Evolutionary conservation across 2,113 vertebrate genomes (phyloP).

Genomic region (Sinocyclocheilus anshuiensis): DNA sequence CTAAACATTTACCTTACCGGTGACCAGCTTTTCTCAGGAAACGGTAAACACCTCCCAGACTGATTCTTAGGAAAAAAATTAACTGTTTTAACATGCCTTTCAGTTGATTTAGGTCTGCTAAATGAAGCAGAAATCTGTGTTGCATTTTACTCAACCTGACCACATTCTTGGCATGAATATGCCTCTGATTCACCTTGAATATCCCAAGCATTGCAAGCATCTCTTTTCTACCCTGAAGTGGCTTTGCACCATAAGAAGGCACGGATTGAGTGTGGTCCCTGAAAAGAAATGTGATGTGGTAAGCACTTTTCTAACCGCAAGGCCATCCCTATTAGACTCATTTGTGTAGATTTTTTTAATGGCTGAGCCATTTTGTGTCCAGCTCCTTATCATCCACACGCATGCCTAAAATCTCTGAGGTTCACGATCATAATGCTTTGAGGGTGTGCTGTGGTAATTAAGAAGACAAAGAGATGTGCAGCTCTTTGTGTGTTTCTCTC

Average conservation of each 20-base stretch:
- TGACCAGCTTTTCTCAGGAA: constrained; percentile 14
- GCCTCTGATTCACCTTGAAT: not conserved
- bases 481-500: not conserved
- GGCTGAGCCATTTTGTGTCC: not conserved
- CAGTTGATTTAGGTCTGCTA: not conserved
- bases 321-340: not conserved
- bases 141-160: not conserved
- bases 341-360: constrained; percentile 18
- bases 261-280: not conserved
- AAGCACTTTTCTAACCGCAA: not conserved
- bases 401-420: not conserved
- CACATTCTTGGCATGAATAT: not conserved
- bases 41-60: constrained; percentile 27
- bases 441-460: constrained; percentile 9
- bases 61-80: not conserved
- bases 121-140: not conserved
- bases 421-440: constrained; percentile 8
- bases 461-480: constrained; percentile 12
- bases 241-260: not conserved
- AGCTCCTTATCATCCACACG: not conserved
- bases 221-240: not conserved
- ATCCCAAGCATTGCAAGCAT: not conserved
- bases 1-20: constrained; percentile 27
- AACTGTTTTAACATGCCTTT: constrained; percentile 9
- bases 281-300: constrained; percentile 3